Evolutionary conservation across 2,797 vertebrate species (phyloP), one percentile per base, ranked within the genome.

Genomic region (Mareca penelope): DNA sequence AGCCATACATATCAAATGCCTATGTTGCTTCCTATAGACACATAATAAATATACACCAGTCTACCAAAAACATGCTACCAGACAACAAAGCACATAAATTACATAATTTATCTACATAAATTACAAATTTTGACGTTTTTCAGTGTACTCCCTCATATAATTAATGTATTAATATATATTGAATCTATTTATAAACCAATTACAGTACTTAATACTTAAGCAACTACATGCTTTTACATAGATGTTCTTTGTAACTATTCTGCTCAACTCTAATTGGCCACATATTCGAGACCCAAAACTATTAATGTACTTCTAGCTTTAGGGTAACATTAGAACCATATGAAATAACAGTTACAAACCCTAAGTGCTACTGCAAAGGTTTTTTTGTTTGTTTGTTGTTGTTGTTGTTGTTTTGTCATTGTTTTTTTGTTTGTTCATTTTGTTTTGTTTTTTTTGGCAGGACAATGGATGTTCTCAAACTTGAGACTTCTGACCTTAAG

Each of bases 301-400:
- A 35, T 23, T 22, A 59, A 70, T 9, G 15, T 18, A 69, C 67
- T 90, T n/a, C 31, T 28, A 87, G 12, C 6, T 80, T 80, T 31
- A 59, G 24, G 19, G 68, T 48, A 71, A 10, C 7, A 50, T 21
- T 63, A 40, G 0, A 0, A 9, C 63, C 28, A 40, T 29, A 55
- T 5, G 80, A 77, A 88, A 7, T 60, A 37, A 37, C 19, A 37
- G 11, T 44, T 65, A 68, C 1, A 73, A 92, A 91, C 53, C 26
- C 31, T 22, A 65, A 1, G 9, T 57, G 29, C 44, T n/a, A 11
- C 18, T 46, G 37, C 2, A 46, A 71, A 83, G 12, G 12, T 76
- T 61, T 48, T 48, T 86, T 80, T 77, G 59, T 40, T 40, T 40
- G 40, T 40, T 40, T 40, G 39, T 37, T 37, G 37, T 37, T 37